Conservation (phyloP, 2,113 vertebrate species). For the Embiotoca jacksoni region DNA sequence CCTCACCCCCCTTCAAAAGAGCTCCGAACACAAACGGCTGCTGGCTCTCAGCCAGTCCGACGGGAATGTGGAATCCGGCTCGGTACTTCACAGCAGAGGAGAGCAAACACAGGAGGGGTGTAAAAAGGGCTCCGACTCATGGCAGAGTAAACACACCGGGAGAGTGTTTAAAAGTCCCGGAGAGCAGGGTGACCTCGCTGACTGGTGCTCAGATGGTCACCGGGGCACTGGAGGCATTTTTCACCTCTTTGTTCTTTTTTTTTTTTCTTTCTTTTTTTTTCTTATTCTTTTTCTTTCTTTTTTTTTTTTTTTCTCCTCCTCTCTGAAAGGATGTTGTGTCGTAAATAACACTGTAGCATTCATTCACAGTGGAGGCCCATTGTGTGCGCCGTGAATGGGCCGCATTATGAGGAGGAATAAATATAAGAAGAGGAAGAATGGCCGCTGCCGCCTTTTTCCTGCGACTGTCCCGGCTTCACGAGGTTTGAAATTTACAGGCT, state of each 20-base stretch:
- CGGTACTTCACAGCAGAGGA: slow-evolving; percentile 65
- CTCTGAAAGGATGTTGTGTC: slow-evolving; percentile 70
- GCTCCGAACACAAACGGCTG: slow-evolving; percentile 42
- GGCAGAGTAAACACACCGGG: slow-evolving; percentile 62
- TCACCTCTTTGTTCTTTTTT: slow-evolving; percentile 65
- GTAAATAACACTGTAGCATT: slow-evolving; percentile 79
- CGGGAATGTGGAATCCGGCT: slow-evolving; percentile 72
- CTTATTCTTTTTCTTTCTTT: slow-evolving; percentile 63
- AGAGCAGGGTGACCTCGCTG: slow-evolving; percentile 72
- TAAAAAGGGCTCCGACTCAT: slow-evolving; percentile 36
- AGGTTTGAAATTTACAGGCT: slow-evolving; percentile 30
- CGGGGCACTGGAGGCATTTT: slow-evolving; percentile 65
- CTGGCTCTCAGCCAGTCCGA: slow-evolving; percentile 64
- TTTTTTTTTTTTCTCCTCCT: background rate
- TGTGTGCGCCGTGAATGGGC: slow-evolving; percentile 80
- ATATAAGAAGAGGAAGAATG: slow-evolving; percentile 73
- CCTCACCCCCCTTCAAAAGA: background rate
- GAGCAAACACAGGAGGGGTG: slow-evolving; percentile 68
- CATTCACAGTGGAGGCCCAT: slow-evolving; percentile 74
- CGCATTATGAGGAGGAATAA: slow-evolving; percentile 78
- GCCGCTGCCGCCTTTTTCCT: slow-evolving; percentile 69
- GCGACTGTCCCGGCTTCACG: slow-evolving; percentile 39
- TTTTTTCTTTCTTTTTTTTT: slow-evolving; percentile 69
- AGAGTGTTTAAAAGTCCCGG: slow-evolving; percentile 39
- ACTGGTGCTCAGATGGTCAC: slow-evolving; percentile 64